Evolutionary conservation across 2,797 vertebrate species (phyloP).

Genomic region (Phataginus tetradactyla): DNA sequence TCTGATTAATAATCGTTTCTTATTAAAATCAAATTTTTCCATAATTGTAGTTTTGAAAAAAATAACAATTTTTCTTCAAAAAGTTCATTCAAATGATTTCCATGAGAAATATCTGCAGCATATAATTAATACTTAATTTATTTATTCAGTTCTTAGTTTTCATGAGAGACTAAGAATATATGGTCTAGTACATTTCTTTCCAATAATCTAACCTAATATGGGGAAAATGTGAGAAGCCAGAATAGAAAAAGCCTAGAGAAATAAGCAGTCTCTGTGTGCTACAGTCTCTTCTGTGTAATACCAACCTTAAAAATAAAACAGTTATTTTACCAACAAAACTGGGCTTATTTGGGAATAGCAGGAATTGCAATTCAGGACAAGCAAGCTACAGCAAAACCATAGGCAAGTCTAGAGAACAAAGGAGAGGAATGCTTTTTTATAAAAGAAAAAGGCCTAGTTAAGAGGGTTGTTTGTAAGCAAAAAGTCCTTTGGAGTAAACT

Average conservation of each 20-base stretch:
- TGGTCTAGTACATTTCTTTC: neutral
- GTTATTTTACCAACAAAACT: no score
- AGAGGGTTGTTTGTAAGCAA: no score
- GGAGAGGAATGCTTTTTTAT: no score
- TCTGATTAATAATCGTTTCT: neutral
- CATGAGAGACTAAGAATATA: neutral
- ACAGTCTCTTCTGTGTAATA: neutral
- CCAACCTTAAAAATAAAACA: no score
- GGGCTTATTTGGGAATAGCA: no score
- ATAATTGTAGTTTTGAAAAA: neutral
- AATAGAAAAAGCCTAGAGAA: neutral
- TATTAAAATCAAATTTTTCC: neutral
- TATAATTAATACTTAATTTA: neutral
- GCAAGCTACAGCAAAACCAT: no score
- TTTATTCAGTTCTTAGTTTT: neutral
- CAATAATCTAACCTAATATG: neutral
- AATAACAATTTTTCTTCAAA: neutral
- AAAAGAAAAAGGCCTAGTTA: no score
- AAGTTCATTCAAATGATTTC: neutral
- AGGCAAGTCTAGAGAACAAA: no score
- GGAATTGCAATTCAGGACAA: no score
- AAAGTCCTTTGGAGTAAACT: no score
- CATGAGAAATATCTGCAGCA: neutral
- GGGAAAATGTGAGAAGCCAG: neutral
- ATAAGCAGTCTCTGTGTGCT: neutral